Percentiles rank a stretch among this genome's conserved stretches.
phyloP scores from a whole-genome alignment of 1,140 invertebrate genomes.

The Ostrea denselamellosa region DNA sequence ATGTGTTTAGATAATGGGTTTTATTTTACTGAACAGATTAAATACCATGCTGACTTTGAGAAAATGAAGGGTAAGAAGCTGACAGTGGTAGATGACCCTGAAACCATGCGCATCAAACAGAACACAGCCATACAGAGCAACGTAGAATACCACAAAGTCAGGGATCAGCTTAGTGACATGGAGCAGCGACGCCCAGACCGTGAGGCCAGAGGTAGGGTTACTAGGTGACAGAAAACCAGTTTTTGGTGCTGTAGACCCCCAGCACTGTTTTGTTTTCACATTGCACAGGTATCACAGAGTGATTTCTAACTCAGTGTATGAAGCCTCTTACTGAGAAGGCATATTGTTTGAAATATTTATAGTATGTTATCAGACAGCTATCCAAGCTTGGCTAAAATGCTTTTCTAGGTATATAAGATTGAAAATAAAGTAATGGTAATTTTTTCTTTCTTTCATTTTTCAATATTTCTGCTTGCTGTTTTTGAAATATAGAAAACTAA shows the following conservation, averaged over 20 bases:
- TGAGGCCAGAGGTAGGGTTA: constrained; percentile 12
- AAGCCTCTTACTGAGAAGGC: not conserved
- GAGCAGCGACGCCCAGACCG: constrained; percentile 68
- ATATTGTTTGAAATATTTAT: not conserved
- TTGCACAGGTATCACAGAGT: constrained; percentile 9
- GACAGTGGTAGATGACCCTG: constrained; percentile 87
- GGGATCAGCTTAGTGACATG: constrained; percentile 76
- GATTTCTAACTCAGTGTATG: not conserved
- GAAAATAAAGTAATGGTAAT: not conserved
- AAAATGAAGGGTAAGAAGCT: constrained; percentile 93
- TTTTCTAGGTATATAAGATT: not conserved
- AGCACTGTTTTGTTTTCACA: not conserved
- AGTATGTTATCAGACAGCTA: not conserved
- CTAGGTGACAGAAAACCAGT: not conserved
- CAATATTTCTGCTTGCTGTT: not conserved
- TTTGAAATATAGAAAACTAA: not conserved
- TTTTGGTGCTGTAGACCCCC: not conserved
- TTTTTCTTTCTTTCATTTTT: not conserved
- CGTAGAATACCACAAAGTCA: constrained; percentile 72
- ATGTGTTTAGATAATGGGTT: not conserved
- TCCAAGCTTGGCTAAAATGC: not conserved
- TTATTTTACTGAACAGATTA: constrained; percentile 82
- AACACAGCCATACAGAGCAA: constrained; percentile 74
- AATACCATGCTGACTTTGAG: constrained; percentile 99
- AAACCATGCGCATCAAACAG: constrained; percentile 87